Evolutionary conservation across 2,888 invertebrate genomes (phyloP), one percentile per base, ranked within the genome.

Genomic region (Villa cingulata): DNA sequence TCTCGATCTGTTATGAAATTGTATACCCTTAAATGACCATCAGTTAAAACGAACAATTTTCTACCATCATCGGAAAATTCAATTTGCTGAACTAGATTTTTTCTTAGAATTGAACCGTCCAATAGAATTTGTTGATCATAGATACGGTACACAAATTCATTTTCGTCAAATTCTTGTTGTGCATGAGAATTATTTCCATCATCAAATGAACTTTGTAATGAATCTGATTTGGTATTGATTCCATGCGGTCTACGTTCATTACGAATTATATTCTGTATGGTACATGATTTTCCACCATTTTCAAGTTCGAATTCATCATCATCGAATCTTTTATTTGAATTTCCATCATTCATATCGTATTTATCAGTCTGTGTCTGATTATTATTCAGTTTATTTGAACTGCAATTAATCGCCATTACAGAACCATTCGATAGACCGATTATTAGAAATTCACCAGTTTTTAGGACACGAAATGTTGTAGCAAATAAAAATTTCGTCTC

Each of bases 201-300:
- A 18, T 32, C 7, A 34, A 34, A 38, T 5, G 37, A 15, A 37
- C 15, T 37, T 37, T 37, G 37, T 37, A 7, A 7, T 10, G 18
- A 18, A 16, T 42, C 42, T 12, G 4, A 5, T n/a, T 12, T 3
- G 6, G 17, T 18, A 23, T 23, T 23, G 23, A 23, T 23, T 23
- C 7, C 23, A 18, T 57, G 55, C 2, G 59, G 54, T 27, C 57
- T 58, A 14, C 67, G 57, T 44, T 68, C 67, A 45, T 61, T 65
- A 12, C 62, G 59, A 41, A 69, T 63, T 10, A 70, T 65, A 48
- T 69, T 70, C 52, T 69, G 70, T 50, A 69, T 68, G 38, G 66
- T 63, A 53, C 69, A 70, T 1, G 69, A 68, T 56, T 69, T 69
- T 17, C 64, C 64, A 5, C 58, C 60, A 16, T 62, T 58, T 4